Conservation (phyloP, 2,797 vertebrate species). For the Melanotaenia maccullochi region DNA sequence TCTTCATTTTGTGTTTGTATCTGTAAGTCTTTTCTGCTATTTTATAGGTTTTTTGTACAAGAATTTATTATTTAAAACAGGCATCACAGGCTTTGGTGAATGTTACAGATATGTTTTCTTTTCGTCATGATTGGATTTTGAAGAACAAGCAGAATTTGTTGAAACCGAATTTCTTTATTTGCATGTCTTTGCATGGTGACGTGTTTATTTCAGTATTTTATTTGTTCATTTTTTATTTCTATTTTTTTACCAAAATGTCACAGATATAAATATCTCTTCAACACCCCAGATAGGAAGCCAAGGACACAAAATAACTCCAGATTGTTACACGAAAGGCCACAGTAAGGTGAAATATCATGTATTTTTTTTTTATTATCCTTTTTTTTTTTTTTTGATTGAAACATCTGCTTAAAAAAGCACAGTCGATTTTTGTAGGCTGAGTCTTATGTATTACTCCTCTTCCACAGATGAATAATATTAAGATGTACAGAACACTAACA, state of each 20-base stretch:
- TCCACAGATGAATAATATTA: conserved; percentile 80
- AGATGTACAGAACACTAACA: conserved; percentile 78
- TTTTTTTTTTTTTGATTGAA: conserved; percentile 70
- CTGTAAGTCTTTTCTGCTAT: conserved; percentile 73
- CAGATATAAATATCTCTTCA: conserved; percentile 77
- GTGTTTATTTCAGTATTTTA: conserved; percentile 35
- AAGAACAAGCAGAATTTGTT: conserved; percentile 38
- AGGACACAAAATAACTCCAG: conserved; percentile 84
- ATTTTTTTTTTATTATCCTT: conserved; percentile 21
- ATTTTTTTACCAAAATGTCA: conserved; percentile 68
- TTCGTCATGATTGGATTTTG: conserved; percentile 57
- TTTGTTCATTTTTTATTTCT: conserved; percentile 30
- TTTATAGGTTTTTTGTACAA: conserved; percentile 83
- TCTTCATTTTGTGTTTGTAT: conserved; percentile 75
- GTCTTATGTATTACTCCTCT: conserved; percentile 68
- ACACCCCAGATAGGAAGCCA: conserved; percentile 79
- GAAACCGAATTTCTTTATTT: conserved; percentile 52
- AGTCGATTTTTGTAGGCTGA: conserved; percentile 71
- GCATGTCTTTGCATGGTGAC: conserved; percentile 33
- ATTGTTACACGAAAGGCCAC: conserved; percentile 95
- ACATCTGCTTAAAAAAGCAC: conserved; percentile 73
- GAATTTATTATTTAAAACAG: conserved; percentile 86
- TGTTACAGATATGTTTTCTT: conserved; percentile 78
- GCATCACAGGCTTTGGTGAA: conserved; percentile 95
- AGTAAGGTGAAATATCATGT: conserved; percentile 89